Conservation (phyloP, 2,113 vertebrate genomes). For the Sorex fumeus region DNA sequence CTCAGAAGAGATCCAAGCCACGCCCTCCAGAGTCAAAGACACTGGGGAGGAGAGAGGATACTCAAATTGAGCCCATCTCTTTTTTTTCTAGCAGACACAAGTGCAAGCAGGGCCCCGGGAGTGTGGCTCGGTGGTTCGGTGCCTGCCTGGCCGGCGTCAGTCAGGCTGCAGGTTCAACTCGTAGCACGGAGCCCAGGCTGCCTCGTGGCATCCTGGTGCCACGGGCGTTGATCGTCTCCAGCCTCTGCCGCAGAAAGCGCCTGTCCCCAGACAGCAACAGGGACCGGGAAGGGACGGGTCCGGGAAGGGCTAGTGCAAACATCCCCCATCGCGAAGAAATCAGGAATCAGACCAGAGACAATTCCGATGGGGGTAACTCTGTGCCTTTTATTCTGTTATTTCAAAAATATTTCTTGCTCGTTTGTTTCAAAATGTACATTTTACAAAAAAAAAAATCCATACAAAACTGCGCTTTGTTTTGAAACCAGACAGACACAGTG, state of each 20-base stretch:
- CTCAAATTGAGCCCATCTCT: neutral
- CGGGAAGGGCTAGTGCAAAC: neutral
- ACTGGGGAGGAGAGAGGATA: neutral
- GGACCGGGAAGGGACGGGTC: too few species aligned
- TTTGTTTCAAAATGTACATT: slow-evolving; percentile 88
- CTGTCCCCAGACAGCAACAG: too few species aligned
- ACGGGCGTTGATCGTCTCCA: too few species aligned
- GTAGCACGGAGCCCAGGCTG: too few species aligned
- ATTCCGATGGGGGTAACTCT: slow-evolving; percentile 84
- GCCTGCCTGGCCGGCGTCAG: too few species aligned
- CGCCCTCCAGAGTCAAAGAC: neutral
- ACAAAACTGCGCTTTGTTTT: slow-evolving; percentile 86
- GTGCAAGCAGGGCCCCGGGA: neutral
- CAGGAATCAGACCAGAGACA: slow-evolving; percentile 54
- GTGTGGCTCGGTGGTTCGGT: too few species aligned
- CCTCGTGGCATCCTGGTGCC: too few species aligned
- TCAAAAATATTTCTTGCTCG: slow-evolving; percentile 90
- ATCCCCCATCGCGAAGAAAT: neutral
- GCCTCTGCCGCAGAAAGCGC: too few species aligned
- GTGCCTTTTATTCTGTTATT: slow-evolving; percentile 90
- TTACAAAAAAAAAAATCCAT: slow-evolving; percentile 83
- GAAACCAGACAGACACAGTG: slow-evolving; percentile 81
- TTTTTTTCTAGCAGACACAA: slow-evolving; percentile 55
- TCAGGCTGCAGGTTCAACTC: neutral
- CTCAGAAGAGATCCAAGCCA: neutral